A percentile compares a stretch with the other conserved stretches of the same genome.
These are phyloP conservation scores for Scortum barcoo DNA, from an alignment of 2,113 vertebrate genomes.

Conservation along the genomic window DNA sequence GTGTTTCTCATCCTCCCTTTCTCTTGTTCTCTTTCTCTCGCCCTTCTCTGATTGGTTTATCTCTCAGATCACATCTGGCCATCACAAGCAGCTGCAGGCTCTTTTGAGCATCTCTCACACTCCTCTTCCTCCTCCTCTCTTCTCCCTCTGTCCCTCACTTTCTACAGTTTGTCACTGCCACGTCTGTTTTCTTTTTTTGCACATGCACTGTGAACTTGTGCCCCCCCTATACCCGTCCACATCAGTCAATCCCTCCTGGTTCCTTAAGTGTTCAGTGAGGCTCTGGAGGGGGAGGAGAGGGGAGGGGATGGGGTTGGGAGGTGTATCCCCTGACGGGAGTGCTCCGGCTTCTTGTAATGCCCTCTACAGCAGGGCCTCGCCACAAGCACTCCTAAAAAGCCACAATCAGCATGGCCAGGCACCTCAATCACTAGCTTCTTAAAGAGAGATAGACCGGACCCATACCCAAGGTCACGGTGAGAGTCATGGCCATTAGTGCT, in stretches of 20 bases:
- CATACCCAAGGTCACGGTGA: slow-evolving; percentile 49
- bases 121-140: slow-evolving; percentile 35
- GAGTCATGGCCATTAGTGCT: slow-evolving; percentile 53
- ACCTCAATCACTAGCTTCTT: slow-evolving; percentile 73
- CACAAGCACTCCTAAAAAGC: slow-evolving; percentile 61
- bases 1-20: slow-evolving; percentile 55
- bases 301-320: slow-evolving; percentile 42
- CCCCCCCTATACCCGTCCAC: slow-evolving; percentile 34
- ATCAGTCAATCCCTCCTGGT: slow-evolving; percentile 50
- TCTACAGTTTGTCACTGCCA: slow-evolving; percentile 57
- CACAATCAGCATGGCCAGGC: slow-evolving; percentile 69
- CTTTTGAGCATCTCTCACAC: slow-evolving; percentile 74
- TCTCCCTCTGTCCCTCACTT: slow-evolving; percentile 46
- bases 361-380: slow-evolving; percentile 50
- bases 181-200: slow-evolving; percentile 60
- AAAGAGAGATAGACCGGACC: slow-evolving; percentile 61
- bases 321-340: slow-evolving; percentile 43
- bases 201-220: slow-evolving; percentile 62
- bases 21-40: slow-evolving; percentile 53
- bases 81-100: slow-evolving; percentile 83
- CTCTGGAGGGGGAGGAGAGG: slow-evolving; percentile 39
- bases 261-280: slow-evolving; percentile 50
- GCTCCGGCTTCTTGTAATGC: slow-evolving; percentile 63
- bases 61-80: slow-evolving; percentile 83
- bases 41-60: slow-evolving; percentile 73